Base-by-base conservation (phyloP, 1,140 invertebrate species). In the Drosophila rufa region DNA sequence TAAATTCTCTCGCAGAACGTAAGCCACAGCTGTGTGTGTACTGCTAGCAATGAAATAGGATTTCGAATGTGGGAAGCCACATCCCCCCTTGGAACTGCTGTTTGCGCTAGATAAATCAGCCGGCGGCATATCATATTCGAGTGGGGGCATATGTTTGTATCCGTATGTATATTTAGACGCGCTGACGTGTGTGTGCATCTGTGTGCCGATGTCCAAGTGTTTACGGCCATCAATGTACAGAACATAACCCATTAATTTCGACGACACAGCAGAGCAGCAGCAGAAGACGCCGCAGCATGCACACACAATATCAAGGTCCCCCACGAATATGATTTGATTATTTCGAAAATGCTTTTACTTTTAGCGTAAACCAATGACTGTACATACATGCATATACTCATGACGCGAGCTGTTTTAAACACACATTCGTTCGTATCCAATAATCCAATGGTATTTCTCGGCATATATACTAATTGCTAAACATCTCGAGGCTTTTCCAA, bases 51-150 rank as follows among this genome's bases (percentile, higher is more conserved):
- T 81, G 75, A 78, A 78, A 84, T 87, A 79, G 79, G 47, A 66
- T 82, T 85, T 85, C 36, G 36, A 79, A 77, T 75, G 75, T 67
- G 36, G 46, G 22, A 25, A 25, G 22, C 22, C 53, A 69, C 9
- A 2, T 33, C 33, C 59, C 58, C 56, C 59, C 78, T 76, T 6
- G 19, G 36, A 56, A 56, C 14, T 11, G 53, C 53, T 38, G 57
- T 79, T 70, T 74, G 69, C 68, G 64, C 76, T 61, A 76, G 74
- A 86, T 86, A 86, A 86, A 86, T 86, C 83, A 76, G 61, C 42
- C 55, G 57, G 75, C 71, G 69, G 62, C 64, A 70, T 71, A 86
- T 86, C 79, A 73, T 76, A 87, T 87, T 86, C 61, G 79, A 75
- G 67, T 42, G 55, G 51, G 17, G 36, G 58, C 61, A 78, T 62